These are phyloP conservation scores for Sebastes cheni DNA, from an alignment of 2,797 vertebrate genomes.

Conservation along the genomic window DNA sequence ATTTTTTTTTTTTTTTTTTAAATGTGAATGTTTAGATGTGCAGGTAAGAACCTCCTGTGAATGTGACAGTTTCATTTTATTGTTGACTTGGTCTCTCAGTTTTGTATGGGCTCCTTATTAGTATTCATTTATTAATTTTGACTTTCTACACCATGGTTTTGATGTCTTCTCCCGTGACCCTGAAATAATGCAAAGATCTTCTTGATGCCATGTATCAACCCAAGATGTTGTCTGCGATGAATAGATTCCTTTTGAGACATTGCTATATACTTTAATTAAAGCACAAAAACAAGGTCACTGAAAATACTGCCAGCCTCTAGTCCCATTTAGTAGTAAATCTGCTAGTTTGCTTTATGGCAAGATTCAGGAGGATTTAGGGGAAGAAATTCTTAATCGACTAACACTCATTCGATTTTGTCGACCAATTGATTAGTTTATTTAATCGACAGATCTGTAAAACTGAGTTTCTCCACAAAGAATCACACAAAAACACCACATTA, in stretches of 20 bases:
- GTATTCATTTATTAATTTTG: neutral
- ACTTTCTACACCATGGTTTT: neutral
- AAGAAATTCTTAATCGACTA: too few species aligned
- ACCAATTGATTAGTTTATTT: too few species aligned
- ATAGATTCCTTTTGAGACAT: neutral
- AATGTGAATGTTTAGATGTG: neutral
- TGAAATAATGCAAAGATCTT: neutral
- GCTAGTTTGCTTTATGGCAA: neutral
- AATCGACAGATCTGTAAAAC: too few species aligned
- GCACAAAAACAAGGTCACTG: neutral
- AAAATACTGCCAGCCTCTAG: neutral
- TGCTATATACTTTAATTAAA: neutral
- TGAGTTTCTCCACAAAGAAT: too few species aligned
- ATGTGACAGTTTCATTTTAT: neutral
- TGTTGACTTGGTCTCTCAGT: neutral
- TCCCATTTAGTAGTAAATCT: neutral
- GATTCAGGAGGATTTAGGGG: neutral
- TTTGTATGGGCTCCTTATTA: neutral
- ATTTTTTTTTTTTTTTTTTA: too few species aligned
- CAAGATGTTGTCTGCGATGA: neutral
- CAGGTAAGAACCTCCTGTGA: neutral
- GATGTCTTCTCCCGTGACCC: neutral
- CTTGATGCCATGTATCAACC: neutral
- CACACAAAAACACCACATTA: too few species aligned
- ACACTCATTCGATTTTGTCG: too few species aligned